A percentile compares a stretch with the other conserved stretches of the same genome.
Conservation (phyloP, 1,140 invertebrate genomes). For the Ceratoteleas bidentatus region DNA sequence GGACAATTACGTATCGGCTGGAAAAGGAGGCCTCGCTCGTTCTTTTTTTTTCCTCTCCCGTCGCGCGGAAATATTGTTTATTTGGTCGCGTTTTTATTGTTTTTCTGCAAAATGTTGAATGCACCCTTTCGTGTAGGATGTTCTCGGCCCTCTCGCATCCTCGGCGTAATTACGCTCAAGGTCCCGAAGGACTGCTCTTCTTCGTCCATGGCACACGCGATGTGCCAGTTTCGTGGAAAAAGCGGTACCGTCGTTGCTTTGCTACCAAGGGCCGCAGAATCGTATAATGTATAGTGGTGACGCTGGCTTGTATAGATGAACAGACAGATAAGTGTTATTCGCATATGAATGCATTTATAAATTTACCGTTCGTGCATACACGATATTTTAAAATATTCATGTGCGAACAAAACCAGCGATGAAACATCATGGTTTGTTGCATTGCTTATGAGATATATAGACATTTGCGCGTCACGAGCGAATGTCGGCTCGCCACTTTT, state of each 20-base stretch:
- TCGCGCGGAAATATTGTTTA: conserved; percentile 53
- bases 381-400: conserved; percentile 70
- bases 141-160: conserved; percentile 61
- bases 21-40: conserved; percentile 24
- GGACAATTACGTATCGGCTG: conserved; percentile 45
- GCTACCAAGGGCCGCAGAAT: conserved; percentile 65
- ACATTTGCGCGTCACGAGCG: conserved; percentile 11
- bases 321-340: conserved; percentile 69
- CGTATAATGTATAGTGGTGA: conserved; percentile 66
- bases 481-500: no score
- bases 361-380: conserved; percentile 63
- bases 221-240: conserved; percentile 68
- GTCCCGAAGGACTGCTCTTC: conserved; percentile 68
- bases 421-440: conserved; percentile 63
- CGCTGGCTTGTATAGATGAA: conserved; percentile 69
- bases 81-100: conserved; percentile 61
- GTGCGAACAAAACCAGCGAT: conserved; percentile 64
- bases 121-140: conserved; percentile 65
- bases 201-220: conserved; percentile 68
- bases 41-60: conserved; percentile 4
- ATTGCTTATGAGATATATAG: conserved; percentile 58
- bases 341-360: conserved; percentile 67
- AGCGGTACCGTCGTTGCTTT: conserved; percentile 65
- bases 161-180: conserved; percentile 67
- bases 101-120: conserved; percentile 62